These are phyloP conservation scores for Caenorhabditis sp. DNA, from an alignment of 2,888 invertebrate genomes.

Conservation along the genomic window DNA sequence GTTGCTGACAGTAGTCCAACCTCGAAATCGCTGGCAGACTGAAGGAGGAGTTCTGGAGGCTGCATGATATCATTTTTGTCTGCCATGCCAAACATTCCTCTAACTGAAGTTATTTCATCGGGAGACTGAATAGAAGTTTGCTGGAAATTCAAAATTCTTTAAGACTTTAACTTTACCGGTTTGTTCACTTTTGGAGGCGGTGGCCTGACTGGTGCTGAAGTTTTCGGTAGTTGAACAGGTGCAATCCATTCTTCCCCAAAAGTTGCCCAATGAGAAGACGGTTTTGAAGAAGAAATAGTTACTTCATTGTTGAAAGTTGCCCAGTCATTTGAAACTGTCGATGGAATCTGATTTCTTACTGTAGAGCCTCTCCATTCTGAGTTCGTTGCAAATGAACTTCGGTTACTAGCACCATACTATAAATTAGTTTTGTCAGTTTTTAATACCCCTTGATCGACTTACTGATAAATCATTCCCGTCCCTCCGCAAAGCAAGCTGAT, in stretches of 20 bases:
- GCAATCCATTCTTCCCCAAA: constrained; percentile 69
- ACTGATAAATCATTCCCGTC: constrained; percentile 25
- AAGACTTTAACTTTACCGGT: background rate
- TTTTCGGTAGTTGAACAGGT: constrained; percentile 49
- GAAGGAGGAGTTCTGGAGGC: constrained; percentile 20
- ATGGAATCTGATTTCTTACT: background rate
- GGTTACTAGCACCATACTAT: constrained; percentile 39
- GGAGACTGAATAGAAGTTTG: constrained; percentile 50
- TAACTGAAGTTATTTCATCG: constrained; percentile 45
- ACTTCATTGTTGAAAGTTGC: constrained; percentile 32
- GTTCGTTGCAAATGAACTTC: constrained; percentile 37
- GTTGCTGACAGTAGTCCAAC: constrained; percentile 45
- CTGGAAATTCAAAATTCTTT: constrained; percentile 11
- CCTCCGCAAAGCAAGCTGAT: background rate
- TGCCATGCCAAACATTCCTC: constrained; percentile 57
- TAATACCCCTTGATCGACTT: background rate
- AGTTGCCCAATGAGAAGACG: constrained; percentile 63
- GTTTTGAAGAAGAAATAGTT: constrained; percentile 11
- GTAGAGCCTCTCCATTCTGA: constrained; percentile 48
- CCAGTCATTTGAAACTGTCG: constrained; percentile 28
- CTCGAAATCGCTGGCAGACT: constrained; percentile 42
- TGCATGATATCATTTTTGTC: background rate
- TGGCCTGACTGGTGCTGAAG: constrained; percentile 66
- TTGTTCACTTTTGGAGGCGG: constrained; percentile 68
- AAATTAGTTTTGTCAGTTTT: too few species aligned